Base-by-base conservation (phyloP, 1,140 invertebrate genomes). In the Nephila pilipes region DNA sequence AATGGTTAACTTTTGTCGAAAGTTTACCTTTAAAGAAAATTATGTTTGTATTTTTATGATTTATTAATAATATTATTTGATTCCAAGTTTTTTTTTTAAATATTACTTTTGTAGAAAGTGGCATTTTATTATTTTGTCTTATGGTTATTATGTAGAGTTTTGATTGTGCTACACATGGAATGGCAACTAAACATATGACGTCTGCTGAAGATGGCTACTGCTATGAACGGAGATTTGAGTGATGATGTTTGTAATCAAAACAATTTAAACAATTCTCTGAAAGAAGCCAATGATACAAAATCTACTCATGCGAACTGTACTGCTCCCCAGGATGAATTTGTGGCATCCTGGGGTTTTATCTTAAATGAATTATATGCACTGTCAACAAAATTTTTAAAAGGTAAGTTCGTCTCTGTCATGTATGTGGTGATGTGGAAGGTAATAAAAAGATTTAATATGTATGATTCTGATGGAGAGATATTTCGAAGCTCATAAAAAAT, bases 361-460 rank as follows among this genome's bases (percentile, higher is more conserved):
- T 32, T 93, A 14, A 57, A 94, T 81, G 89, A 93, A 75, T 57
- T 94, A 20, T 94, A 87, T 81, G 36, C 80, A 65, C 60, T 93
- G 54, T 85, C 94, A 22, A 93, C 87, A 65, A 94, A 75, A 22
- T 94, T 94, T 94, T 93, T 94, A 60, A 94, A 94, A 94, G 94
- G 94, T 94, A 83, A 54, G 90, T 89, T 46, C 46, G 10, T 18
- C 54, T 54, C 54, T 85, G 46, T 58, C 69, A 65, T 92, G 10
- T 92, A 32, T 79, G 60, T 38, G 81, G 60, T 92, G 83, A 92
- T 87, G 83, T 92, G 90, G 90, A 85, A 57, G 25, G 25, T n/a
- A 22, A 58, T 32, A 81, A n/a, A 55, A 81, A 46, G 22, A 79
- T 58, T 55, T 25, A n/a, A 14, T 14, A 92, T 22, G 5, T 38